Evolutionary conservation across 1,140 invertebrate genomes (phyloP).

Genomic region (Pseudomyrmex cubaensis): DNA sequence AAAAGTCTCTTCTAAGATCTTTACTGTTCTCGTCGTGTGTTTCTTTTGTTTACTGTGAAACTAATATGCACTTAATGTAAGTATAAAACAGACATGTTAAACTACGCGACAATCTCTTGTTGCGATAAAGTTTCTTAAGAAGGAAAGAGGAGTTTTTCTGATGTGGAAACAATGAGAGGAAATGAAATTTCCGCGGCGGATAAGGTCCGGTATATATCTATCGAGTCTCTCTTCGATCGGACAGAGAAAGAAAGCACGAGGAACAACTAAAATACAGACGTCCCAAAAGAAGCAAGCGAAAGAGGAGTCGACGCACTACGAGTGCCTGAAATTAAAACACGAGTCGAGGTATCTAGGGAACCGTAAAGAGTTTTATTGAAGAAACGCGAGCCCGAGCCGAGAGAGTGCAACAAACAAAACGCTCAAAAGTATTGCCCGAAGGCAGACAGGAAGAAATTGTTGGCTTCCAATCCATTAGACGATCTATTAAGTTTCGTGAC

Average conservation of each 20-base stretch:
- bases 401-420: conserved; percentile 27
- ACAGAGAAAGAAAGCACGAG: conserved; percentile 2
- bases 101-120: neutral
- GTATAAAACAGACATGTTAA: neutral
- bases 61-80: neutral
- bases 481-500: conserved; percentile 35
- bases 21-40: too few relatives aligned
- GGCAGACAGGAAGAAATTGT: conserved; percentile 26
- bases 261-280: conserved; percentile 23
- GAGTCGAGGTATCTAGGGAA: conserved; percentile 1
- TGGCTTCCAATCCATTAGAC: conserved; percentile 35
- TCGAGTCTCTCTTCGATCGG: conserved; percentile 16
- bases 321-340: conserved; percentile 40
- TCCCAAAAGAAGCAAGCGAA: conserved; percentile 12
- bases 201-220: conserved; percentile 11
- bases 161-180: conserved; percentile 52
- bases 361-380: conserved; percentile 29
- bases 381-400: conserved; percentile 2
- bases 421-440: conserved; percentile 8
- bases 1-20: too few relatives aligned
- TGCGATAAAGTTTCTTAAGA: conserved; percentile 12
- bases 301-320: neutral
- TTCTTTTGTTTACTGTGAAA: neutral
- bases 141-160: neutral
- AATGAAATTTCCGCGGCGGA: conserved; percentile 40